Conservation (phyloP, 92 coral and sea anemone genomes). For the Galaxea fascicularis region DNA sequence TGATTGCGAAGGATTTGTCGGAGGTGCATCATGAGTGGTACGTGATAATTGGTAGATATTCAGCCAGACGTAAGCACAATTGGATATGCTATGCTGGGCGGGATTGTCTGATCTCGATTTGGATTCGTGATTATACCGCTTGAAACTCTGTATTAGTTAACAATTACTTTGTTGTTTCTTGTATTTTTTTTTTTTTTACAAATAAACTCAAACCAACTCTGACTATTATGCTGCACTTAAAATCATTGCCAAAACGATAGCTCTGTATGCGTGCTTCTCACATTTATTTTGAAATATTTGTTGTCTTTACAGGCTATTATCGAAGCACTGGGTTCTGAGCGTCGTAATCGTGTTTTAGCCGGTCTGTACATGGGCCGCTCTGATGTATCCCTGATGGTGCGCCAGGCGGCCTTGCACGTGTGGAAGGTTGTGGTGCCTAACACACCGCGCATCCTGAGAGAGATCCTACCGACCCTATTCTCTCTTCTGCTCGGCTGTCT, state of each 20-base stretch:
- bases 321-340: constrained; percentile 82
- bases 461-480: constrained; percentile 94
- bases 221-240: too few relatives aligned
- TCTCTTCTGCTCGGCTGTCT: constrained; percentile 94
- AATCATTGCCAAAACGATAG: not conserved
- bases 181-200: too few relatives aligned
- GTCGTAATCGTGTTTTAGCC: constrained; percentile 97
- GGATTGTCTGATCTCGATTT: too few relatives aligned
- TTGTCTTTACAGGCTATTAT: constrained; percentile 82
- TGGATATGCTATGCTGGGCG: too few relatives aligned
- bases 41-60: too few relatives aligned
- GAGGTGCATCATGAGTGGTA: too few relatives aligned
- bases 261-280: not conserved
- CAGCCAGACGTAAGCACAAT: too few relatives aligned
- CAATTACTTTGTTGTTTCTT: too few relatives aligned
- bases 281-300: not conserved
- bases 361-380: constrained; percentile 99
- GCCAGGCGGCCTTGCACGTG: constrained; percentile 98
- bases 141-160: too few relatives aligned
- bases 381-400: constrained; percentile 96
- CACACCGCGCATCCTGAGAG: constrained; percentile 96
- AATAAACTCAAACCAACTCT: too few relatives aligned
- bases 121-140: too few relatives aligned
- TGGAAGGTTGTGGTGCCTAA: constrained; percentile 99
- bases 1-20: too few relatives aligned